These are phyloP conservation scores for Hormaphis cornu DNA, from an alignment of 1,140 invertebrate genomes.

Conservation along the genomic window DNA sequence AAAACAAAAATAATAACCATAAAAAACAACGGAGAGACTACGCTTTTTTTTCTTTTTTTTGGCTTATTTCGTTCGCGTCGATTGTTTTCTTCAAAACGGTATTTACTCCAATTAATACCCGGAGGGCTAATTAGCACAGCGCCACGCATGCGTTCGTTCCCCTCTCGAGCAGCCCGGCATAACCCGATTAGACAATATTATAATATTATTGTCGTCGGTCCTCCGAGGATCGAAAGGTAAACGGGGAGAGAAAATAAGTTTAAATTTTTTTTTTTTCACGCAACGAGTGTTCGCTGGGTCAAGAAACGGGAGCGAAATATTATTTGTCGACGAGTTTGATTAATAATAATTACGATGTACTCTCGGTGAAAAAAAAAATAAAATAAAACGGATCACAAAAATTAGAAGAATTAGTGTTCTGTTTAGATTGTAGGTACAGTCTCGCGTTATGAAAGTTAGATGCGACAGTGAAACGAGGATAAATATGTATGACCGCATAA, in stretches of 20 bases:
- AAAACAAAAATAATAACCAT: constrained; percentile 11
- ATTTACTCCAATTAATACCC: constrained; percentile 31
- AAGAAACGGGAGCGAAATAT: no score
- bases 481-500: no score
- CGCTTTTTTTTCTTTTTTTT: constrained; percentile 6
- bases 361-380: no score
- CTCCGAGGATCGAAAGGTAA: not conserved
- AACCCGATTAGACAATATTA: constrained; percentile 16
- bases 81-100: constrained; percentile 26
- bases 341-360: no score
- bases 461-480: no score
- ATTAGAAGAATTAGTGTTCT: no score
- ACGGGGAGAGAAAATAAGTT: not conserved
- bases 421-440: no score
- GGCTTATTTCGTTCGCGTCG: constrained; percentile 3
- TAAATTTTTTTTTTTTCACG: not conserved
- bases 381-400: no score
- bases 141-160: not conserved
- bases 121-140: constrained; percentile 25
- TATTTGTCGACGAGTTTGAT: no score
- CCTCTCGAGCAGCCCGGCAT: not conserved
- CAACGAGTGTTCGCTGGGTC: not conserved
- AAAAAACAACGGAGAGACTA: constrained; percentile 10
- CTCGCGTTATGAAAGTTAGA: no score
- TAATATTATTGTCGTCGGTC: constrained; percentile 18